A percentile compares a stretch with the other conserved stretches of the same genome.
Evolutionary conservation across 2,888 invertebrate genomes (phyloP).

Genomic region (Idaea biselata): DNA sequence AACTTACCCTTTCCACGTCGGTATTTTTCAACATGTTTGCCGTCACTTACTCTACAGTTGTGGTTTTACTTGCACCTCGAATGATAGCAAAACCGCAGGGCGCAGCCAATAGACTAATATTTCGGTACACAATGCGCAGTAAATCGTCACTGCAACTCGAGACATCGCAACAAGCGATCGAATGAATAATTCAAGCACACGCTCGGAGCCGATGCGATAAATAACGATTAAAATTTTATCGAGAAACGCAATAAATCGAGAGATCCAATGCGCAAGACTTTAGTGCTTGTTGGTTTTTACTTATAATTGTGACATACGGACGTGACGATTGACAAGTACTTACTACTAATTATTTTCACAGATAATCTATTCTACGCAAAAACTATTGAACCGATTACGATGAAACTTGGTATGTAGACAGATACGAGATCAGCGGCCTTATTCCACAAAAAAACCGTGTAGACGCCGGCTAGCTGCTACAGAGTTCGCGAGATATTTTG

Average conservation of each 20-base stretch:
- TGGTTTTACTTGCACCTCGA: too few relatives aligned
- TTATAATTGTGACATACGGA: slow-evolving; percentile 27
- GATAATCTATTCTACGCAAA: background rate
- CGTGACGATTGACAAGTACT: slow-evolving; percentile 7
- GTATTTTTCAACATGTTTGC: too few relatives aligned
- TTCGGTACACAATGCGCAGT: slow-evolving; percentile 54
- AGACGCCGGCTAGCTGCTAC: too few relatives aligned
- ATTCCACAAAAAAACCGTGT: too few relatives aligned
- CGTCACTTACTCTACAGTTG: too few relatives aligned
- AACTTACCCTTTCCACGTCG: too few relatives aligned
- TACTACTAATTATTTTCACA: background rate
- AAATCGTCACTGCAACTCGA: slow-evolving; percentile 42
- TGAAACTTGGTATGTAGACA: background rate
- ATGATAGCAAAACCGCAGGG: background rate
- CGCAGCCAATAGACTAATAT: slow-evolving; percentile 21
- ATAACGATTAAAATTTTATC: slow-evolving; percentile 78
- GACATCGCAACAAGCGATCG: slow-evolving; percentile 51
- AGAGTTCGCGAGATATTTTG: too few relatives aligned
- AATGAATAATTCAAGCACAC: slow-evolving; percentile 74
- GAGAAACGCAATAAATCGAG: slow-evolving; percentile 66
- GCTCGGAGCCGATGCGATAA: slow-evolving; percentile 56
- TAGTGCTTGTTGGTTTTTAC: slow-evolving; percentile 40
- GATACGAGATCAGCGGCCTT: too few relatives aligned
- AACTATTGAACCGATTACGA: too few relatives aligned
- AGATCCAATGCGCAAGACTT: slow-evolving; percentile 48